Evolutionary conservation across 2,888 invertebrate genomes (phyloP).

Genomic region (Zygothrica quintamaculata): DNA sequence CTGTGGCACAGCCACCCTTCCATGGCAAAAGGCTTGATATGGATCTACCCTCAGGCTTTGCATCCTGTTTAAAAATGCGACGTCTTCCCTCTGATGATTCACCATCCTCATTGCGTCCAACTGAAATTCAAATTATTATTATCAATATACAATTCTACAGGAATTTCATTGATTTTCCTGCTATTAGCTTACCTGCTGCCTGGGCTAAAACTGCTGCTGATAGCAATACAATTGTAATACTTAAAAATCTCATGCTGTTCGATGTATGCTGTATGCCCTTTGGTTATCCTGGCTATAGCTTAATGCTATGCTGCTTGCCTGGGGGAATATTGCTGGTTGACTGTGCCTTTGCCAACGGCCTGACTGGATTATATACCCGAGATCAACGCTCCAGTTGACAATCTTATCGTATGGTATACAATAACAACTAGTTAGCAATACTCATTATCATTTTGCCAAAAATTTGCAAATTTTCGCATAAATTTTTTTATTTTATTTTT

Average conservation of each 20-base stretch:
- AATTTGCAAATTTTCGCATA: constrained; percentile 68
- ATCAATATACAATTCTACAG: too few species aligned
- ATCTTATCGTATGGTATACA: constrained; percentile 19
- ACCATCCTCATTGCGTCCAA: constrained; percentile 25
- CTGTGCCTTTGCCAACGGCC: constrained; percentile 59
- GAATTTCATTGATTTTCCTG: neutral
- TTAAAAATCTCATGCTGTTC: constrained; percentile 50
- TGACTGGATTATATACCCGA: constrained; percentile 64
- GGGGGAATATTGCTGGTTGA: constrained; percentile 55
- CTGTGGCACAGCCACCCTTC: constrained; percentile 16
- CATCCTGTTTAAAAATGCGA: constrained; percentile 20
- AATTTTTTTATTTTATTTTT: too few species aligned
- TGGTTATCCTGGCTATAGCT: constrained; percentile 30
- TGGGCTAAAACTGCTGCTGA: constrained; percentile 44
- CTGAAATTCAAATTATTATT: constrained; percentile 23
- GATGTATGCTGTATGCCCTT: neutral
- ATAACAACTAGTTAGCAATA: constrained; percentile 42
- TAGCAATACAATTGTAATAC: constrained; percentile 47
- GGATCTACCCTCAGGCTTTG: constrained; percentile 26
- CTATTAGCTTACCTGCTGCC: constrained; percentile 54
- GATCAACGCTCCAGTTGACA: constrained; percentile 40
- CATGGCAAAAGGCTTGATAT: constrained; percentile 26
- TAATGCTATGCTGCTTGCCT: constrained; percentile 46
- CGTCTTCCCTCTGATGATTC: constrained; percentile 16
- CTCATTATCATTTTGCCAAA: constrained; percentile 72